Base-by-base conservation (phyloP, 2,888 invertebrate species). In the Achlya flavicornis region DNA sequence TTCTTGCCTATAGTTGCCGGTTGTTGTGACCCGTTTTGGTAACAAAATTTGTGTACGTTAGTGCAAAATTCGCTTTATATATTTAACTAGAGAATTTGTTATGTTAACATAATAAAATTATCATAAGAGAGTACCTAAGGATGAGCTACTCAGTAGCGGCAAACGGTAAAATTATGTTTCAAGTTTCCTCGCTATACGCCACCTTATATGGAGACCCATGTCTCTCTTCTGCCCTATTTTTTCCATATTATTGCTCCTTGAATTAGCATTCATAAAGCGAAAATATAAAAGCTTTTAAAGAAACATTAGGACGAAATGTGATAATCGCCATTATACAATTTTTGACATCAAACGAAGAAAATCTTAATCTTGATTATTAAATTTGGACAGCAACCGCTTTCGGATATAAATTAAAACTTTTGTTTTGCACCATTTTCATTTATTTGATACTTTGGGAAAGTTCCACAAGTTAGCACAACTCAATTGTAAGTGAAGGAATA, bases 231-330 rank as follows among this genome's bases (percentile, higher is more conserved):
- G 78, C 77, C 73, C 77, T 86, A 86, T 79, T 84, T 85, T 80
- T 79, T 76, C 78, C 74, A 80, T 80, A 80, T 84, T 86, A 87
- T 85, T 83, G 78, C 86, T 80, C 78, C 76, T 84, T 65, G 78
- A 76, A 86, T 86, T 86, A 85, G 76, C 85, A 85, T 85, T 83
- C 85, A 84, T 82, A 84, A 26, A 79, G 78, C 75, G 75, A 77
- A 84, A 81, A 83, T 79, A 71, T 66, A 80, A 83, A 85, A 85
- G 84, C 87, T 86, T 85, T 87, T 81, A 81, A 82, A 83, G 76
- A 80, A 81, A 82, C 77, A 80, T 83, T 83, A 85, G 76, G 75
- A 72, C 73, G 69, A 76, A 82, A 78, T 78, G 73, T 74, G 72
- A 79, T 80, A 79, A 82, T 83, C 78, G 75, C 70, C 73, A 72